Evolutionary conservation across 2,113 vertebrate species (phyloP), one percentile per base, ranked within the genome.

Genomic region (Galeopterus variegatus): DNA sequence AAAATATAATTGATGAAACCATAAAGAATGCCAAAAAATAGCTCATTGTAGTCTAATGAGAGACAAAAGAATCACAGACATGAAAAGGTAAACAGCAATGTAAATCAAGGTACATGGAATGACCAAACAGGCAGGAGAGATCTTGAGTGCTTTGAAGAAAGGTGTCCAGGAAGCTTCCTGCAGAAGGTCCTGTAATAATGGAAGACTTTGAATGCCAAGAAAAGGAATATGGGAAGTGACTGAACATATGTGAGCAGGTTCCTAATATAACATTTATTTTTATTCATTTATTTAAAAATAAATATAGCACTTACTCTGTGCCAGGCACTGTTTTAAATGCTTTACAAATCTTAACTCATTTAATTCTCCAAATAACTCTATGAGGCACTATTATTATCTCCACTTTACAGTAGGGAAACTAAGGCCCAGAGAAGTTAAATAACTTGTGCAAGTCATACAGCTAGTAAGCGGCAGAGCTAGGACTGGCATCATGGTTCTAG

Each of bases 261-360:
- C 52, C 69, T 64, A 88, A 96, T 15, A 65, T 3, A 75, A 28
- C 64, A 77, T 19, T 90, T 96, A 48, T 77, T 85, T 96, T 64
- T 77, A 88, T 58, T 83, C 23, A 72, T 82, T 92, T 92, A 94
- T 80, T 93, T 92, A 85, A 97, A 96, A 90, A 85, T 17, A 95
- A 96, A 73, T 65, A 70, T 11, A 93, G 64, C 48, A 90, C 23
- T 92, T 83, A 86, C 31, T 93, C 70, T 85, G 75, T 93, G 72
- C 23, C 36, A 96, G 41, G 31, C 33, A 93, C 31, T 76, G 19
- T 81, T 94, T n/a, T 84, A 92, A 94, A 13, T 77, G 31, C 19
- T 94, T 90, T 69, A 84, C 10, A 96, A 90, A 80, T 80, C 92
- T 76, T 84, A 96, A 90, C 36, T 95, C 4, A 26, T 75, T 94